phyloP scores from a whole-genome alignment of 2,888 invertebrate genomes.

The Dermolepida albohirtum region DNA sequence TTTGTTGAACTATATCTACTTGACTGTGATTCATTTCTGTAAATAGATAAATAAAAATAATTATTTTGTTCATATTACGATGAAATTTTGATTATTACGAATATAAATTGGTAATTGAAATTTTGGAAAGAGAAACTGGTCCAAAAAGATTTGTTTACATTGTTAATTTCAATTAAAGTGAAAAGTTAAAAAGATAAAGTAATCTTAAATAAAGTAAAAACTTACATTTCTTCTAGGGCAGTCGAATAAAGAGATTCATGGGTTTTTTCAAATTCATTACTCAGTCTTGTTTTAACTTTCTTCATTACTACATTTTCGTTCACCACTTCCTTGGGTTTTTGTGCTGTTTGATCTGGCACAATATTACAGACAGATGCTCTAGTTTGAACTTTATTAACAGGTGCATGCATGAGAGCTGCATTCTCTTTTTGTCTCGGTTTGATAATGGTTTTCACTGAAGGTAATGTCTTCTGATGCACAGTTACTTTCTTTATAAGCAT shows the following conservation, averaged over 20 bases:
- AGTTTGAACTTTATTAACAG: constrained; percentile 58
- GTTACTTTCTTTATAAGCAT: constrained; percentile 68
- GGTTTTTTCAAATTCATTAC: constrained; percentile 79
- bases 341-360: constrained; percentile 58
- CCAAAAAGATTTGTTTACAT: neutral
- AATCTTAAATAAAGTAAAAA: constrained; percentile 49
- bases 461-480: constrained; percentile 57
- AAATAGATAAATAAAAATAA: constrained; percentile 3
- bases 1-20: constrained; percentile 40
- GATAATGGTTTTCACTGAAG: constrained; percentile 60
- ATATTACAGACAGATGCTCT: constrained; percentile 56
- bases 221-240: constrained; percentile 80
- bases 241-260: constrained; percentile 83
- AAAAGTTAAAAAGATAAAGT: neutral
- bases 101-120: too few relatives aligned
- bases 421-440: constrained; percentile 64
- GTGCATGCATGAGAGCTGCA: constrained; percentile 58
- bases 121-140: too few relatives aligned
- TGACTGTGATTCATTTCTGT: constrained; percentile 38
- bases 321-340: constrained; percentile 59
- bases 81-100: too few relatives aligned
- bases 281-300: constrained; percentile 69
- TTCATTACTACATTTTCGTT: constrained; percentile 58
- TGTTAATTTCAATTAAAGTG: neutral
- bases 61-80: too few relatives aligned